These are phyloP conservation scores for Polietes domitor DNA, from an alignment of 2,888 invertebrate genomes.

Conservation along the genomic window DNA sequence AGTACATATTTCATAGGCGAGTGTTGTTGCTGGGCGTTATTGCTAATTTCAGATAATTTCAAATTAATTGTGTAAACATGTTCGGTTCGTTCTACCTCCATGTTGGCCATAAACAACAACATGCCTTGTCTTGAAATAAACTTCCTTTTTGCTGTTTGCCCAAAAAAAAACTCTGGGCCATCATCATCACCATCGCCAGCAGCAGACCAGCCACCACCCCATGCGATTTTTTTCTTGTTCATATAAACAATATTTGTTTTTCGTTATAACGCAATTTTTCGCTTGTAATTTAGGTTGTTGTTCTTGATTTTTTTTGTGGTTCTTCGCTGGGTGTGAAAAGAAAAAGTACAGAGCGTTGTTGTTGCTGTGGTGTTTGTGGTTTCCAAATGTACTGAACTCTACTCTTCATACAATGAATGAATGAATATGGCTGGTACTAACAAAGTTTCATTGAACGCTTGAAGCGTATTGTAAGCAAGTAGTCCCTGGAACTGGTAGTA, in stretches of 20 bases:
- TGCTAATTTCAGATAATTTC: slow-evolving; percentile 30
- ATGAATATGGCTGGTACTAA: too few species aligned
- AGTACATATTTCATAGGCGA: not conserved
- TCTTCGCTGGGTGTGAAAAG: slow-evolving; percentile 13
- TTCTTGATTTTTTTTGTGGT: not conserved
- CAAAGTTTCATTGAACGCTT: not conserved
- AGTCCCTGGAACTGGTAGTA: slow-evolving; percentile 4
- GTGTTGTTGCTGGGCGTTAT: not conserved
- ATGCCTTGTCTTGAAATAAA: not conserved
- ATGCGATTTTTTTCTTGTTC: not conserved
- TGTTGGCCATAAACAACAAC: not conserved
- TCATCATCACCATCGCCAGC: not conserved
- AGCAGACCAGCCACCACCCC: not conserved
- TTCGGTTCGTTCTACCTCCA: not conserved
- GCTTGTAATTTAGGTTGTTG: not conserved
- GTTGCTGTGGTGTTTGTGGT: not conserved
- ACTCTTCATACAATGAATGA: not conserved
- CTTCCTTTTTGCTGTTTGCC: slow-evolving; percentile 14
- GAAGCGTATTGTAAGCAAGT: not conserved
- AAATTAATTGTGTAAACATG: slow-evolving; percentile 30
- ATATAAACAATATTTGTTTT: slow-evolving; percentile 20
- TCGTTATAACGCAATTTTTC: slow-evolving; percentile 16
- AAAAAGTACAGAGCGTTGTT: not conserved
- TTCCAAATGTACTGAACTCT: not conserved
- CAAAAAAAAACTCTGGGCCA: not conserved